Percentiles rank a stretch among this genome's conserved stretches.
Evolutionary conservation across 1,140 invertebrate species (phyloP).

Genomic region (Diuraphis noxia): DNA sequence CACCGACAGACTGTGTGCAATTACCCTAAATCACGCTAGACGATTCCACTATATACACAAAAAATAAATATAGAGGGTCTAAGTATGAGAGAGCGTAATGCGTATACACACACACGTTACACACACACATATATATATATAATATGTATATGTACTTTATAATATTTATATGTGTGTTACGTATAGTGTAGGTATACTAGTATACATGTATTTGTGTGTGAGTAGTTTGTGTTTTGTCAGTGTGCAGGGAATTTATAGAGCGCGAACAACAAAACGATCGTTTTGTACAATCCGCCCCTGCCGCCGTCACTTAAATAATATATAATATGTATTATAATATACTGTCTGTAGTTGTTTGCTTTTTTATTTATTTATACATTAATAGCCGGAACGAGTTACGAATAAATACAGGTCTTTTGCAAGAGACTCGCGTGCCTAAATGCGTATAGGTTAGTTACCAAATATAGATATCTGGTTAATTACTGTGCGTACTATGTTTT

Average conservation of each 20-base stretch:
- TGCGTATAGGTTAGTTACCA: not conserved
- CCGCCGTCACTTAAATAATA: not conserved
- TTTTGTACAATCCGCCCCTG: not conserved
- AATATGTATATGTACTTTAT: no score
- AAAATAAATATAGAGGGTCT: not conserved
- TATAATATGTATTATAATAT: not conserved
- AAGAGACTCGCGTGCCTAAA: not conserved
- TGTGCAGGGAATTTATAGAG: not conserved
- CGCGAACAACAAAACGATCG: slow-evolving; percentile 20
- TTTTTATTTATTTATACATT: slow-evolving; percentile 3
- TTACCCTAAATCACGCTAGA: slow-evolving; percentile 51
- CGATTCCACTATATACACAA: not conserved
- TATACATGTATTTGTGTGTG: not conserved
- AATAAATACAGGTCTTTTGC: not conserved
- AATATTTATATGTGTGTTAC: no score
- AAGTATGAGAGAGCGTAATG: not conserved
- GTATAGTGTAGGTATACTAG: no score
- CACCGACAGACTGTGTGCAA: not conserved
- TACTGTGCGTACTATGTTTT: not conserved
- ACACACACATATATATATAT: not conserved
- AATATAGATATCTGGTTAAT: no score
- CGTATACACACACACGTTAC: no score
- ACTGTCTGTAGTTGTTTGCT: not conserved
- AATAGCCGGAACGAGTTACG: not conserved
- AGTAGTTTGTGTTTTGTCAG: not conserved